Conservation (phyloP, 2,797 vertebrate species). For the Acrossocheilus wenchowensis region DNA sequence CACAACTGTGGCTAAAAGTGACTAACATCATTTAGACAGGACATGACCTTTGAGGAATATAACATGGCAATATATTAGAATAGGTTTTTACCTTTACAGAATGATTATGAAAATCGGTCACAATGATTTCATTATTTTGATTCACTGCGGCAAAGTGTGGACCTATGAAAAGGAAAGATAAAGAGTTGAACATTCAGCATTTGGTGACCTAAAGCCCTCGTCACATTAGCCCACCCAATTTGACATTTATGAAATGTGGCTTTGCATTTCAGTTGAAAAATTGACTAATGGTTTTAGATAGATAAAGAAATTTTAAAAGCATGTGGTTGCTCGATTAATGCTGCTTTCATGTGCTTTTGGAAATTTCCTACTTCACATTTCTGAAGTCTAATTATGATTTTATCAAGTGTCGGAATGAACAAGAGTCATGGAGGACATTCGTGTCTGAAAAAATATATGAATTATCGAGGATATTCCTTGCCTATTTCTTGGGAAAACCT, state of each 20-base stretch:
- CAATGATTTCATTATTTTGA: constrained; percentile 98
- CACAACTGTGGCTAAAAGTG: not conserved
- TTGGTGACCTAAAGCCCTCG: not conserved
- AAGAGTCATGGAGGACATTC: not conserved
- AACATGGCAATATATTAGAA: not conserved
- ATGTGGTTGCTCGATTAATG: not conserved
- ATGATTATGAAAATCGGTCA: constrained; percentile 99
- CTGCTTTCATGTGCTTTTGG: not conserved
- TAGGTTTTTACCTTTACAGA: constrained; percentile 89
- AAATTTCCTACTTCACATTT: not conserved
- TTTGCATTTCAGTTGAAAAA: constrained; percentile 1
- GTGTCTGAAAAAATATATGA: not conserved
- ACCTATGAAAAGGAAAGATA: constrained; percentile 76
- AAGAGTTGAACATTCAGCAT: constrained; percentile 26
- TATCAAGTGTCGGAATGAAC: not conserved
- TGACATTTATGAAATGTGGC: not conserved
- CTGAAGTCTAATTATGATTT: not conserved
- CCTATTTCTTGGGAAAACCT: not conserved
- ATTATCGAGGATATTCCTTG: not conserved
- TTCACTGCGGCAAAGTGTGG: constrained; percentile 99
- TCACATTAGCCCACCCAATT: not conserved
- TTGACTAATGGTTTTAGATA: not conserved
- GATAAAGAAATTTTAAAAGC: not conserved
- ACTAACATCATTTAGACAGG: not conserved
- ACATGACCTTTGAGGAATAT: not conserved